Conservation (phyloP, 1,140 invertebrate species). For the Galleria mellonella region DNA sequence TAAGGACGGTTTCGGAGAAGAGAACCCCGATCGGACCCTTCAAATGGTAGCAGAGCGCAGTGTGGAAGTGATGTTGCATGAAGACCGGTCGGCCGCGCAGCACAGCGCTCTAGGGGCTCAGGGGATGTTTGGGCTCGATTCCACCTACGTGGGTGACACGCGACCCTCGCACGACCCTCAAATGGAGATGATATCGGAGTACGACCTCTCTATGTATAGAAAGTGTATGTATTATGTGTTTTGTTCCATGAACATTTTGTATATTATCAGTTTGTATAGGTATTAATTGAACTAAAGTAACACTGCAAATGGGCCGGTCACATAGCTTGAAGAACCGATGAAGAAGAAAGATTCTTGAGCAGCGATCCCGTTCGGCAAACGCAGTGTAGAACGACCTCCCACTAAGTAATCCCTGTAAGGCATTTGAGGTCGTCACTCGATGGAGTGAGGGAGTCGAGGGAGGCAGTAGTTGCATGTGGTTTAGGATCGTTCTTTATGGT, state of each 20-base stretch:
- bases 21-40: constrained; percentile 24
- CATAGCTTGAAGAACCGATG: too few relatives aligned
- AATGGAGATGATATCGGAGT: constrained; percentile 40
- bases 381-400: too few relatives aligned
- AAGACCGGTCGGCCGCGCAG: constrained; percentile 2
- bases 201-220: constrained; percentile 34
- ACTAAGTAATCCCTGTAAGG: too few relatives aligned
- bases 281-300: too few relatives aligned
- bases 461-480: too few relatives aligned
- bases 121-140: neutral
- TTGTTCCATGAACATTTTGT: neutral
- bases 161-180: constrained; percentile 15
- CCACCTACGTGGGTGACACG: constrained; percentile 20
- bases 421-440: too few relatives aligned
- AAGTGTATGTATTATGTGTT: constrained; percentile 30
- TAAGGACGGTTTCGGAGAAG: constrained; percentile 55
- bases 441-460: too few relatives aligned
- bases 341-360: too few relatives aligned
- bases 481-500: too few relatives aligned
- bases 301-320: too few relatives aligned
- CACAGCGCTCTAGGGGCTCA: neutral
- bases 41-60: constrained; percentile 26
- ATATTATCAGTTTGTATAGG: too few relatives aligned
- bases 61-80: constrained; percentile 33
- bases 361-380: too few relatives aligned